Percentiles rank a stretch among this genome's conserved stretches.
Evolutionary conservation across 1,140 invertebrate genomes (phyloP).

Genomic region (Piezodorus guildinii): DNA sequence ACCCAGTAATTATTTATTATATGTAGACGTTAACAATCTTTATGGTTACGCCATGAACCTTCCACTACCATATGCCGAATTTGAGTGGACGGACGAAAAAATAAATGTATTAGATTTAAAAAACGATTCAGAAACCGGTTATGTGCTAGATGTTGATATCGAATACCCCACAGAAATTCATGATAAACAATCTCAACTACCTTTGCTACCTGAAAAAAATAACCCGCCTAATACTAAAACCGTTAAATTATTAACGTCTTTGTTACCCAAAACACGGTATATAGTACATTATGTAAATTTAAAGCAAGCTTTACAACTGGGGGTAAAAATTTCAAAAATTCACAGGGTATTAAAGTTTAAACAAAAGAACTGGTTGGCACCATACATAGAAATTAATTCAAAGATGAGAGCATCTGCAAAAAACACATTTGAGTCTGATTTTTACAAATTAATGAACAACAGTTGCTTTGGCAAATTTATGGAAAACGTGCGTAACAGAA

Average conservation of each 20-base stretch:
- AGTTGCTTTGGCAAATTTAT: constrained; percentile 32
- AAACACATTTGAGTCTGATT: constrained; percentile 33
- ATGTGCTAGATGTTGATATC: no score
- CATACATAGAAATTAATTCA: constrained; percentile 33
- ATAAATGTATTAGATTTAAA: constrained; percentile 18
- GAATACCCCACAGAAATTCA: no score
- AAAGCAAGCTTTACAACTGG: constrained; percentile 26
- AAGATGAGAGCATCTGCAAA: constrained; percentile 28
- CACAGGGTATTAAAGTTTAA: no score
- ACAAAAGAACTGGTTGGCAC: constrained; percentile 30
- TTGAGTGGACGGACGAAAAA: constrained; percentile 35
- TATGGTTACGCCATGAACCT: constrained; percentile 41
- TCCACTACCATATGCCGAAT: constrained; percentile 33
- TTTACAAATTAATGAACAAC: constrained; percentile 35
- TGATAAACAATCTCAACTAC: no score
- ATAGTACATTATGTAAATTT: constrained; percentile 31
- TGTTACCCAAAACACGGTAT: constrained; percentile 22
- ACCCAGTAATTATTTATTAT: constrained; percentile 33
- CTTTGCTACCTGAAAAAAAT: no score
- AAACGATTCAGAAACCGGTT: background rate
- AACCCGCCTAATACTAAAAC: no score
- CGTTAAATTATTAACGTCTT: no score
- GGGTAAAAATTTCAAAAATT: constrained; percentile 28
- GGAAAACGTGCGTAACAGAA: constrained; percentile 32
- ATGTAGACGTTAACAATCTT: constrained; percentile 43